Evolutionary conservation across 2,888 invertebrate species (phyloP), one percentile per base, ranked within the genome.

Genomic region (Dryobota labecula): DNA sequence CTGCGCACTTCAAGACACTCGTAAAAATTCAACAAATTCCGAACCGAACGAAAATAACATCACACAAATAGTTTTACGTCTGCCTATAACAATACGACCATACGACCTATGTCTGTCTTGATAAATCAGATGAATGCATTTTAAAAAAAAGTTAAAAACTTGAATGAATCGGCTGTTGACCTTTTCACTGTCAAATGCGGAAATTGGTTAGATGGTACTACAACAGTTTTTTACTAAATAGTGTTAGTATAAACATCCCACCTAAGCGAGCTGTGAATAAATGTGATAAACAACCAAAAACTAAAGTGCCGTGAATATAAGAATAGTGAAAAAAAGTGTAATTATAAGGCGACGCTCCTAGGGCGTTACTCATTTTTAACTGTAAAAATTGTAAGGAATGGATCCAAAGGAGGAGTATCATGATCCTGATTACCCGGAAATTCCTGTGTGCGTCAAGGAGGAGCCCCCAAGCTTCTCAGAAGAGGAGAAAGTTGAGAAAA

Each of bases 401-500:
- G 94, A 95, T 81, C 86, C 79, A 69, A 92, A 94, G 65, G 91
- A 94, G 64, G 97, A 97, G 86, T 97, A 96, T 80, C 96, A 96
- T 83, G 97, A 97, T 88, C 97, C 97, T 7, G 97, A 97, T 84
- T 97, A 97, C 85, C 93, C 95, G 18, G 95, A 92, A 70, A 87
- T 84, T 9, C 82, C 90, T 15, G 84, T 86, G 36, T 84, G 85
- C 64, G 87, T 90, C 4, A 91, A 91, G 71, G 91, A 92, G 71
- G 92, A 92, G 73, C 83, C 88, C 0, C 84, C 82, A 57, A 87
- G 73, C 45, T 45, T 88, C 30, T 82, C 91, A 0, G 93, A 94
- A 66, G 96, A 96, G 62, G 93, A 94, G 83, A 94, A 94, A 90
- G 86, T 93, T 47, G 90, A 92, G 33, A 97, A 95, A 90, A 96